phyloP scores from a whole-genome alignment of 2,113 vertebrate species.

The Picathartes gymnocephalus region DNA sequence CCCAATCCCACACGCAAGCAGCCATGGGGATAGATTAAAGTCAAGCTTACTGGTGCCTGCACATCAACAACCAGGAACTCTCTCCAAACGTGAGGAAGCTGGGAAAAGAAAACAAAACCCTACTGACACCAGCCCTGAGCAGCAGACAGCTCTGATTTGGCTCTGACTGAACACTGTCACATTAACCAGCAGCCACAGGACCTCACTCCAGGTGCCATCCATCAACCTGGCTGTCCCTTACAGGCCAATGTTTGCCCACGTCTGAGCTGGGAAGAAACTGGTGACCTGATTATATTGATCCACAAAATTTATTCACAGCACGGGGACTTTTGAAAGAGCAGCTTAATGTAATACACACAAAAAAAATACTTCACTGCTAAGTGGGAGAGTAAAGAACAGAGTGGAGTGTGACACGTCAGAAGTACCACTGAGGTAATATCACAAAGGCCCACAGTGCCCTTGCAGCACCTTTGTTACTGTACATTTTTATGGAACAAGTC shows the following conservation, averaged over 20 bases:
- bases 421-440: not conserved
- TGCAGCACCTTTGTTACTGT: not conserved
- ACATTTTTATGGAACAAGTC: not conserved
- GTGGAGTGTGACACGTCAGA: not conserved
- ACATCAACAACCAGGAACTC: not conserved
- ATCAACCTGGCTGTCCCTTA: not conserved
- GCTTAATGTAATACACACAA: not conserved
- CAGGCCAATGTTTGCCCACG: rapidly evolving
- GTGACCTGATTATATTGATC: not conserved
- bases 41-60: not conserved
- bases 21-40: not conserved
- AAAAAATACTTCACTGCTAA: not conserved
- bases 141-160: not conserved
- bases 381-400: not conserved
- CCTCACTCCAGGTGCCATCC: not conserved
- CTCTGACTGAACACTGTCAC: not conserved
- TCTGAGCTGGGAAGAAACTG: not conserved
- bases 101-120: slow-evolving; percentile 13
- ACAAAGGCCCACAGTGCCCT: not conserved
- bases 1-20: not conserved
- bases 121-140: not conserved
- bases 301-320: not conserved
- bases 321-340: not conserved
- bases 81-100: not conserved
- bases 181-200: not conserved